Evolutionary conservation across 1,140 invertebrate genomes (phyloP), one percentile per base, ranked within the genome.

Genomic region (Drosophila mayri): DNA sequence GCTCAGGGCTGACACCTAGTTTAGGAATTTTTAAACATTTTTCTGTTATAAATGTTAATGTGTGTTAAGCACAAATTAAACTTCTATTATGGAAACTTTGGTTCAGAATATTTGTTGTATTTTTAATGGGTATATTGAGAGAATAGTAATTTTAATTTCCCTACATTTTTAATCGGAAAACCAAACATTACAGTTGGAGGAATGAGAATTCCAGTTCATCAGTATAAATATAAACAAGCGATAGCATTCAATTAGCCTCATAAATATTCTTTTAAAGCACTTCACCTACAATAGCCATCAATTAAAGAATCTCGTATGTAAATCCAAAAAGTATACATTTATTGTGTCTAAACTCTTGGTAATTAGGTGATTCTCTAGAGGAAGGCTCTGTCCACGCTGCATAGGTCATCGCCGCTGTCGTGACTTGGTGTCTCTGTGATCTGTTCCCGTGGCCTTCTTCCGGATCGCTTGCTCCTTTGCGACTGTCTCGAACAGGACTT

Each of bases 341-440:
- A 79, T 79, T 79, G 25, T 54, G 55, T 35, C 73, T 76, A 76
- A 22, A 32, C 55, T 40, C 18, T 60, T 76, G 25, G 20, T 6
- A 59, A 41, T 41, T 59, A 28, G 18, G 40, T 67, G 47, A 37
- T 37, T 67, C 11, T 65, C 59, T 91, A 92, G 22, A 92, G 79
- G 58, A 90, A 92, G 9, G 91, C 91, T 22, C 91, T 71, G 72
- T 92, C 91, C 38, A 90, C 80, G 64, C 91, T 92, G 47, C 91
- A 92, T 5, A 92, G 49, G 32, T 92, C 91, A 50, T 92, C 91
- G n/a, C 79, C 91, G 37, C 91, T 92, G 44, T 92, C 91, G 30
- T 86, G 79, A 12, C 41, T 66, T 16, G 84, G 85, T 10, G 79
- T 80, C 35, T 78, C 66, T 4, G 61, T 44, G 4, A 18, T 12